phyloP scores from a whole-genome alignment of 2,888 invertebrate genomes.

The Trimorus sp. region DNA sequence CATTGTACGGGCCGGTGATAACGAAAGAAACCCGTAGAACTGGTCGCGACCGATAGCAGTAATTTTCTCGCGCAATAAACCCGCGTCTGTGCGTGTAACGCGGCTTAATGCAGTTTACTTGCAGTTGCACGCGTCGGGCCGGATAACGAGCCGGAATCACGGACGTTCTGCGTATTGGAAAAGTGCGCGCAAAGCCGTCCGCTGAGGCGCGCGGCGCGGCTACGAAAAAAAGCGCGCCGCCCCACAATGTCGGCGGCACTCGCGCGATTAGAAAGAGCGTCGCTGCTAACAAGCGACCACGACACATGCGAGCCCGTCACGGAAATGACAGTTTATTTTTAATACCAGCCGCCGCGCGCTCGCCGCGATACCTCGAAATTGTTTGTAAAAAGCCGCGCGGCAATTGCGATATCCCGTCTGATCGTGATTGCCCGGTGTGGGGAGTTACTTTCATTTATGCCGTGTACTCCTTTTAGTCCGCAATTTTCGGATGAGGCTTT shows the following conservation, averaged over 20 bases:
- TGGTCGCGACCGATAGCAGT: constrained; percentile 68
- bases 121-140: constrained; percentile 43
- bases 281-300: constrained; percentile 47
- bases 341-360: constrained; percentile 29
- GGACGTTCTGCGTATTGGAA: constrained; percentile 47
- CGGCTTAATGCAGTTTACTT: constrained; percentile 56
- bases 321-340: constrained; percentile 59
- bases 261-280: constrained; percentile 55
- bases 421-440: constrained; percentile 2
- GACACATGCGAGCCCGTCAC: constrained; percentile 40
- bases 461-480: too few species aligned
- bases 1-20: constrained; percentile 56
- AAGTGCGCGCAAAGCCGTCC: constrained; percentile 44
- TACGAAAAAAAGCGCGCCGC: background rate
- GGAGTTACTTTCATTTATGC: constrained; percentile 7
- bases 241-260: constrained; percentile 48
- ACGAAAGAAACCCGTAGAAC: constrained; percentile 69
- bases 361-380: constrained; percentile 35
- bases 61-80: constrained; percentile 68
- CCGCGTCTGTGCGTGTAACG: constrained; percentile 26
- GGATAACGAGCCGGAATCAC: constrained; percentile 48
- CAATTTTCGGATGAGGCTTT: too few species aligned
- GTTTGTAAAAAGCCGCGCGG: constrained; percentile 34
- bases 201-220: background rate
- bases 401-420: constrained; percentile 30